phyloP scores from a whole-genome alignment of 1,140 invertebrate genomes.

The Drosophila ambigua region DNA sequence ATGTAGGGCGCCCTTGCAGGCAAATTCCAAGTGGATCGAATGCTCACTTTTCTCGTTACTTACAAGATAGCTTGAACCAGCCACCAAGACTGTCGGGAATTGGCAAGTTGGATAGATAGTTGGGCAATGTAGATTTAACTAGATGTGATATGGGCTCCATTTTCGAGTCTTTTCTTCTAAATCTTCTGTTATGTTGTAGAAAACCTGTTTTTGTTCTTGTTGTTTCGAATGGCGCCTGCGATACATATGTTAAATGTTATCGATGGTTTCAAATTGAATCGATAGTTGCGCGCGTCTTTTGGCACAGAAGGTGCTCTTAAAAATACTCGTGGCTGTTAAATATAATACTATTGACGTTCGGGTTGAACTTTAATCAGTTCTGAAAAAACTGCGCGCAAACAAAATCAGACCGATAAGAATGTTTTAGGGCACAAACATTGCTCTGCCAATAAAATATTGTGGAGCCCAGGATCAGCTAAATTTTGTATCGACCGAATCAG shows the following conservation, averaged over 20 bases:
- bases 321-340: neutral
- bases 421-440: too few species aligned
- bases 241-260: too few species aligned
- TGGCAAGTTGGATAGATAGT: conserved; percentile 90
- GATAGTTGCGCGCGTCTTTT: too few species aligned
- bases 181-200: conserved; percentile 1
- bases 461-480: too few species aligned
- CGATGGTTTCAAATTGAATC: too few species aligned
- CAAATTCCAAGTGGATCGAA: conserved; percentile 40
- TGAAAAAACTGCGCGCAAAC: too few species aligned
- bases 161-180: conserved; percentile 64
- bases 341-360: too few species aligned
- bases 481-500: too few species aligned
- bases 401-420: too few species aligned
- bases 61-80: conserved; percentile 92
- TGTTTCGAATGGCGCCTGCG: conserved; percentile 6
- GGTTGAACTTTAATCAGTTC: too few species aligned
- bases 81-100: conserved; percentile 90
- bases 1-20: conserved; percentile 34
- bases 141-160: conserved; percentile 90
- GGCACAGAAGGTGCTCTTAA: too few species aligned
- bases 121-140: conserved; percentile 90
- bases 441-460: too few species aligned
- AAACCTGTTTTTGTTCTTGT: conserved; percentile 52
- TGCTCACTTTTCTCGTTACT: conserved; percentile 53